Evolutionary conservation across 2,113 vertebrate genomes (phyloP).

Genomic region (Rhineura floridana): DNA sequence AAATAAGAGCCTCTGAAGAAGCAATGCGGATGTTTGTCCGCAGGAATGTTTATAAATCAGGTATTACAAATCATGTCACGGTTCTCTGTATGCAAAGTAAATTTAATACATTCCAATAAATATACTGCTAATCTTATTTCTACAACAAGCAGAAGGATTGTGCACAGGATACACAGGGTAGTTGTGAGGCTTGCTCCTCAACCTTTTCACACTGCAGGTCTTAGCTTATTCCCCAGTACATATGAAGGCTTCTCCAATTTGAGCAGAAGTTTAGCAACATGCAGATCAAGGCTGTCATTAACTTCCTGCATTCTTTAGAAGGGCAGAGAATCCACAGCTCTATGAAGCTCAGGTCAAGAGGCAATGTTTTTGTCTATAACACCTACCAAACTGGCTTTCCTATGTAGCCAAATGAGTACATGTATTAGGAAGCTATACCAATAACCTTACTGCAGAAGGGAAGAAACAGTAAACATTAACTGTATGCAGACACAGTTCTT

Average conservation of each 20-base stretch:
- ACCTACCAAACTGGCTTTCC: neutral
- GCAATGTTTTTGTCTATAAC: neutral
- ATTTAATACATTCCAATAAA: neutral
- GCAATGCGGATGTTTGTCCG: neutral
- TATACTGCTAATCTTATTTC: neutral
- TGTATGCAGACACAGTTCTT: neutral
- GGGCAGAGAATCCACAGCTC: neutral
- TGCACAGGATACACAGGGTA: neutral
- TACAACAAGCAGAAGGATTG: neutral
- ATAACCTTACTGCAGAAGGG: neutral
- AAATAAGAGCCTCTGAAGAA: neutral
- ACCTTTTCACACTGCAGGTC: neutral
- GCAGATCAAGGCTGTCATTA: neutral
- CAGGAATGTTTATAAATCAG: neutral
- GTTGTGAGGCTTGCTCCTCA: neutral
- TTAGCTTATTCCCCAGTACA: neutral
- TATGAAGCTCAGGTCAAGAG: neutral
- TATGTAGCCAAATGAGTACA: neutral
- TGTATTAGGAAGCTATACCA: neutral
- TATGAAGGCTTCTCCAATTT: neutral
- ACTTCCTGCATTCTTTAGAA: conserved; percentile 4
- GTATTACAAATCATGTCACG: neutral
- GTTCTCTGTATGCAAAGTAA: neutral
- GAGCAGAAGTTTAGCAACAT: neutral
- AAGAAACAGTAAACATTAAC: neutral